Evolutionary conservation across 2,888 invertebrate genomes (phyloP), one percentile per base, ranked within the genome.

Genomic region (Pyrocoelia pectoralis): DNA sequence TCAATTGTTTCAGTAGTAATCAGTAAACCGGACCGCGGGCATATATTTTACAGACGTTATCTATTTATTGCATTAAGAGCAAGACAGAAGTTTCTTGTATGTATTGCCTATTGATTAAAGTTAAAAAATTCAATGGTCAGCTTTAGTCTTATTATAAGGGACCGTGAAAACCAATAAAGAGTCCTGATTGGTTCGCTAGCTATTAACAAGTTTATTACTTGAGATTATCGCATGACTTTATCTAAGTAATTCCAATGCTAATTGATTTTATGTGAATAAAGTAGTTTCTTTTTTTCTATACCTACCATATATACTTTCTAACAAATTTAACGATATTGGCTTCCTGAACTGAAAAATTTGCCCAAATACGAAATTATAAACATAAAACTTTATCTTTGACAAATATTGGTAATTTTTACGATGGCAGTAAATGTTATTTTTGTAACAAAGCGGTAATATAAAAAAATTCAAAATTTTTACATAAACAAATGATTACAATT

Each of bases 171-270:
- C 76, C 77, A 78, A 78, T 78, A 78, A 76, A 76, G 73, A 70
- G 73, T 70, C 70, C 69, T 68, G 77, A 79, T 79, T 79, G 79
- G 79, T 72, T 75, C 75, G 66, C 71, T 70, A 73, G 77, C 79
- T 79, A 79, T 79, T 79, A 79, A 79, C 79, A 77, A 76, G 79
- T 79, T 79, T 79, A 79, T 79, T 79, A 79, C 77, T 74, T 71
- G 72, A 73, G 75, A 79, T 79, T 79, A 79, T 79, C 79, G 74
- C 74, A 76, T 75, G 77, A 75, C 78, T 78, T 73, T 77, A 79
- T 79, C 79, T 78, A 74, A 75, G 77, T 74, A 78, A 79, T 78
- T 79, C 75, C 75, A 73, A 76, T 77, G 76, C 77, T 78, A 78
- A 79, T 79, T 79, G 79, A 79, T 79, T 79, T 77, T 77, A 76